Conservation (phyloP, 2,797 vertebrate genomes). For the Chelon auratus region DNA sequence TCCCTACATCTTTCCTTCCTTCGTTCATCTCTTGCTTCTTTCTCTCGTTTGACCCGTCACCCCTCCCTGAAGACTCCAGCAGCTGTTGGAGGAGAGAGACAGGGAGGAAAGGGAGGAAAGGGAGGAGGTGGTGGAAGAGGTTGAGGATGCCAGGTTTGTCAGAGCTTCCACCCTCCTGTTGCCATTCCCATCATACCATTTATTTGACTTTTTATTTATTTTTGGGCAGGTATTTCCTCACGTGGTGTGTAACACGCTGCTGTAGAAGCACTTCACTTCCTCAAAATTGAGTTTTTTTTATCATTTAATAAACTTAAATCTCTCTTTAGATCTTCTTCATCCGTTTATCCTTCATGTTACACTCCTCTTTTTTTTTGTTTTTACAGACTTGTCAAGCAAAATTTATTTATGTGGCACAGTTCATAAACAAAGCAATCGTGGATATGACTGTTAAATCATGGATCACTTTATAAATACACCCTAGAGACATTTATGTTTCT, state of each 20-base stretch:
- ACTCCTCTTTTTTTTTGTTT: neutral
- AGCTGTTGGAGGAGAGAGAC: conserved; percentile 95
- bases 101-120: conserved; percentile 91
- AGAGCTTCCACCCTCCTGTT: conserved; percentile 67
- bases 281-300: conserved; percentile 6
- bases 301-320: neutral
- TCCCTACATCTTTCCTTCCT: conserved; percentile 84
- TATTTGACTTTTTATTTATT: conserved; percentile 74
- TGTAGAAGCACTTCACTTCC: conserved; percentile 24
- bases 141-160: conserved; percentile 97
- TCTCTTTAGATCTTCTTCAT: conserved; percentile 1
- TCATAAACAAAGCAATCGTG: too few species aligned
- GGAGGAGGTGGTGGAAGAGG: conserved; percentile 84
- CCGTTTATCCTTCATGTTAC: conserved; percentile 9
- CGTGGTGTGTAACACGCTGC: conserved; percentile 53
- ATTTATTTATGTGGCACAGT: neutral
- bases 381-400: neutral
- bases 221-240: conserved; percentile 80
- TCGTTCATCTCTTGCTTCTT: conserved; percentile 83
- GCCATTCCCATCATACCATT: conserved; percentile 63
- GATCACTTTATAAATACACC: too few species aligned
- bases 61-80: conserved; percentile 94
- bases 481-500: too few species aligned
- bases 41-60: conserved; percentile 88
- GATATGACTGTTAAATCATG: too few species aligned